Percentiles rank a stretch among this genome's conserved stretches.
Evolutionary conservation across 1,140 invertebrate genomes (phyloP).

Genomic region (Drosophila rufa): DNA sequence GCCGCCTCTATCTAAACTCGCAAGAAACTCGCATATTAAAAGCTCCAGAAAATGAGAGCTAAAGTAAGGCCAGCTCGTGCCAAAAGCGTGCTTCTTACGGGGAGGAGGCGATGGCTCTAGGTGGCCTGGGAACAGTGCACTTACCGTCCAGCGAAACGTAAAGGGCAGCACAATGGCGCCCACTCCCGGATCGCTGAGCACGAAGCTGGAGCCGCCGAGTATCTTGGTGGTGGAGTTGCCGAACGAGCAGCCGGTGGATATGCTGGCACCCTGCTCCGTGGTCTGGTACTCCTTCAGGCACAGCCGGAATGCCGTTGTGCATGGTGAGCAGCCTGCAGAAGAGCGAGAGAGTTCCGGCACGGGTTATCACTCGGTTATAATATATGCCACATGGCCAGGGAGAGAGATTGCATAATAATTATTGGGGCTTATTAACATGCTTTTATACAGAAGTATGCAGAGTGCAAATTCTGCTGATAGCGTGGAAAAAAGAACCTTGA

Average conservation of each 20-base stretch:
- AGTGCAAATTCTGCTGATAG: conserved; percentile 41
- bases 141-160: conserved; percentile 96
- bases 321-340: conserved; percentile 86
- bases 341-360: conserved; percentile 21
- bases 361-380: conserved; percentile 14
- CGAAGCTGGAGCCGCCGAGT: conserved; percentile 94
- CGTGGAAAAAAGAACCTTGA: conserved; percentile 21
- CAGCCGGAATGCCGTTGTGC: conserved; percentile 93
- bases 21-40: conserved; percentile 19
- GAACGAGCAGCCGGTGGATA: conserved; percentile 93
- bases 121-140: conserved; percentile 79
- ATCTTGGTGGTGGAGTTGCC: conserved; percentile 94
- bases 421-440: neutral
- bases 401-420: conserved; percentile 41
- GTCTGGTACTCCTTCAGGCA: conserved; percentile 97
- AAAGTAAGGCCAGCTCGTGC: conserved; percentile 61
- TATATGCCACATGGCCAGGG: neutral
- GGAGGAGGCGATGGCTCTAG: neutral
- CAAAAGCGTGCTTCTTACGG: conserved; percentile 65
- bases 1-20: conserved; percentile 21
- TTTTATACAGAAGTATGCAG: neutral
- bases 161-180: conserved; percentile 93
- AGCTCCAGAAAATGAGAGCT: conserved; percentile 16
- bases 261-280: conserved; percentile 86
- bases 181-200: conserved; percentile 91